phyloP scores from a whole-genome alignment of 1,140 invertebrate species.

The Panagrolaimus sp. region DNA sequence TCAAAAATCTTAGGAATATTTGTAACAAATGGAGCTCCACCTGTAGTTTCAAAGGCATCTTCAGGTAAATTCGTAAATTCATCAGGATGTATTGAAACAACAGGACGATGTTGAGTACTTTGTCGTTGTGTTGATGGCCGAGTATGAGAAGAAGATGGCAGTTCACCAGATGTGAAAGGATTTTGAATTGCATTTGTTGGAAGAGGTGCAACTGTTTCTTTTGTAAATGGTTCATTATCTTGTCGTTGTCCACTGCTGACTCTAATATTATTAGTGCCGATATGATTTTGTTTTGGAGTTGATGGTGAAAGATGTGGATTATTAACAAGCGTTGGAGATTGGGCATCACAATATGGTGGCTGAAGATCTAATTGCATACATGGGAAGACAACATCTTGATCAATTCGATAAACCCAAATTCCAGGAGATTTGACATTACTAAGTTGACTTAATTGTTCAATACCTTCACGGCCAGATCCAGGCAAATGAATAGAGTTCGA shows the following conservation, averaged over 20 bases:
- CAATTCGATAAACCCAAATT: conserved; percentile 54
- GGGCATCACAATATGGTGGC: conserved; percentile 52
- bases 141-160: conserved; percentile 16
- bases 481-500: conserved; percentile 52
- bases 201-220: not conserved
- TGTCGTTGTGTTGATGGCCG: conserved; percentile 18
- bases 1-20: conserved; percentile 31
- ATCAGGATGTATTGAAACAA: conserved; percentile 32
- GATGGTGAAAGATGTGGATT: conserved; percentile 17
- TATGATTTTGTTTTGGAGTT: not conserved
- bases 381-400: conserved; percentile 32
- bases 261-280: too few species aligned
- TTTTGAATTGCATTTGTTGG: not conserved
- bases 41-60: conserved; percentile 46
- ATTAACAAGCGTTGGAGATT: conserved; percentile 41
- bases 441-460: conserved; percentile 50
- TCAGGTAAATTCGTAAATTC: conserved; percentile 51
- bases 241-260: not conserved
- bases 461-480: conserved; percentile 54
- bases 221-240: not conserved
- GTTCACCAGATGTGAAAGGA: not conserved
- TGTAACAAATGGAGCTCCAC: conserved; percentile 46
- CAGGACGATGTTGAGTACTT: conserved; percentile 23
- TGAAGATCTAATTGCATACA: conserved; percentile 44
- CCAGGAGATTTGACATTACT: conserved; percentile 52